Conservation (phyloP, 1,140 invertebrate species). For the Drosophila albomicans region DNA sequence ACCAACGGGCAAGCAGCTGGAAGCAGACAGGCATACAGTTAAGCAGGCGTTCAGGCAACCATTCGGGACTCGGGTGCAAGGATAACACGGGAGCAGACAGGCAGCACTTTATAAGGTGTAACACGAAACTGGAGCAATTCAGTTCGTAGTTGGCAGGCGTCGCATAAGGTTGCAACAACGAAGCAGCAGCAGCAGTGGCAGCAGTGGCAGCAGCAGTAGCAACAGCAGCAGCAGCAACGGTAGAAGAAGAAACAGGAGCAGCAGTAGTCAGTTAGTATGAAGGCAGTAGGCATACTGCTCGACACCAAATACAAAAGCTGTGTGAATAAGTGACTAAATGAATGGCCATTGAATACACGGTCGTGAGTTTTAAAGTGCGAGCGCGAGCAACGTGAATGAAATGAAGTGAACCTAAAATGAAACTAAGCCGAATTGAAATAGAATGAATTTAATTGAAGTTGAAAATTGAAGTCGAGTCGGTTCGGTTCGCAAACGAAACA, state of each 20-base stretch:
- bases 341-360: conserved; percentile 25
- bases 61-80: conserved; percentile 65
- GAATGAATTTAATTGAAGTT: conserved; percentile 36
- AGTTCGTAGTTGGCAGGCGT: conserved; percentile 81
- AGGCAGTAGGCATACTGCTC: conserved; percentile 4
- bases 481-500: conserved; percentile 39
- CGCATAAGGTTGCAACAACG: conserved; percentile 67
- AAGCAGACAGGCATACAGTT: conserved; percentile 50
- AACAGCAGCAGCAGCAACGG: conserved; percentile 21
- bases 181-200: conserved; percentile 33
- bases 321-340: conserved; percentile 46
- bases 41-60: conserved; percentile 22
- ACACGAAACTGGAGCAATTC: conserved; percentile 78
- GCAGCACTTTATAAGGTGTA: conserved; percentile 73
- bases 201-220: conserved; percentile 25
- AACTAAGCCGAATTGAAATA: conserved; percentile 59
- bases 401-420: conserved; percentile 32
- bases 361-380: conserved; percentile 43
- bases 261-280: conserved; percentile 10
- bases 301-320: not conserved
- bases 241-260: conserved; percentile 23
- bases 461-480: conserved; percentile 47
- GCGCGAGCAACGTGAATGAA: conserved; percentile 33
- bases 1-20: conserved; percentile 66
- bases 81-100: conserved; percentile 50